Percentiles rank a stretch among this genome's conserved stretches.
These are phyloP conservation scores for Poecilia picta DNA, from an alignment of 2,797 vertebrate genomes.

Conservation along the genomic window DNA sequence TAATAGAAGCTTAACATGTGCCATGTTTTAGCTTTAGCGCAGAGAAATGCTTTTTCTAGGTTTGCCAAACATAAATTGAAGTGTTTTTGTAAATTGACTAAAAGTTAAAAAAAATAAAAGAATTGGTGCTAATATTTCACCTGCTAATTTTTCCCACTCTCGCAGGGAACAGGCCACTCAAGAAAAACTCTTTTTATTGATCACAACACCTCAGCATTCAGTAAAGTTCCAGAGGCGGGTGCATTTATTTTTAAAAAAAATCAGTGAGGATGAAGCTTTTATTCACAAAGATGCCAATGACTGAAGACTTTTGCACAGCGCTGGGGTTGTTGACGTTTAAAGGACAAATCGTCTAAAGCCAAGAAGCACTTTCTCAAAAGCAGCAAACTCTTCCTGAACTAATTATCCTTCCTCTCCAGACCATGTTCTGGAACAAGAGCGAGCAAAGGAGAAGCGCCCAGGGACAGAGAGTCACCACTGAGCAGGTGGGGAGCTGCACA, in stretches of 20 bases:
- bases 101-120: background rate
- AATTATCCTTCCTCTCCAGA: slow-evolving; percentile 63
- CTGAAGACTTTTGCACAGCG: background rate
- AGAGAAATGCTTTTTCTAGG: background rate
- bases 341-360: slow-evolving; percentile 28
- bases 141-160: background rate
- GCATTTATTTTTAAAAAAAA: background rate
- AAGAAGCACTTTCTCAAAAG: slow-evolving; percentile 37
- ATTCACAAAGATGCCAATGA: background rate
- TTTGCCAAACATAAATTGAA: background rate
- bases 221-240: background rate
- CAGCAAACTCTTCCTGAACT: slow-evolving; percentile 48
- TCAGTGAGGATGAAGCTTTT: background rate
- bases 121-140: background rate
- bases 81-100: background rate
- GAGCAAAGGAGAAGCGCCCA: slow-evolving; percentile 54
- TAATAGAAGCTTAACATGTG: background rate
- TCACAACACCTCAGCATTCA: background rate
- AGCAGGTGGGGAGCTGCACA: slow-evolving; percentile 50
- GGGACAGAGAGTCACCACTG: slow-evolving; percentile 57
- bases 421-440: slow-evolving; percentile 50
- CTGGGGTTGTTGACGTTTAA: slow-evolving; percentile 15
- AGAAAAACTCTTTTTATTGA: background rate
- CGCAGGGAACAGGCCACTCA: background rate
- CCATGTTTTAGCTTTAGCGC: background rate